Conservation (phyloP, 2,888 invertebrate genomes). For the Ariolimax columbianus region DNA sequence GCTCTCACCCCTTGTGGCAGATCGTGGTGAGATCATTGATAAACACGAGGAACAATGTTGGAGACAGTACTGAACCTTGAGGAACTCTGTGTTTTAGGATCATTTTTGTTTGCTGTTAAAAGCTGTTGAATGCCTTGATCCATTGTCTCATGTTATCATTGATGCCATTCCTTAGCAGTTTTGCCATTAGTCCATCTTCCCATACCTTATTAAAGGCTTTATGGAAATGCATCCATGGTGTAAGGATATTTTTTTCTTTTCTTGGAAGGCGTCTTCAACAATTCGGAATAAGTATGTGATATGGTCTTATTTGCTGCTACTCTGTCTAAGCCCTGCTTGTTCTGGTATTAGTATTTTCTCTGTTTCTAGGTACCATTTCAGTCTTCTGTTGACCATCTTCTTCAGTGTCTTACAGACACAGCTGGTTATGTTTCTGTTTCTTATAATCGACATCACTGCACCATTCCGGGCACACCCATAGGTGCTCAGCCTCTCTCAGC, state of each 20-base stretch:
- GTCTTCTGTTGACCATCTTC: slow-evolving; percentile 10
- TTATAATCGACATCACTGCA: no score
- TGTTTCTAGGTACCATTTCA: slow-evolving; percentile 7
- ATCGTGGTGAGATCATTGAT: slow-evolving; percentile 37
- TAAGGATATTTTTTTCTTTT: slow-evolving; percentile 15
- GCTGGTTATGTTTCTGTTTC: background rate
- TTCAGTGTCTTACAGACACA: background rate
- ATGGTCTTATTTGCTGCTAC: slow-evolving; percentile 21
- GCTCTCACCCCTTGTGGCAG: slow-evolving; percentile 37
- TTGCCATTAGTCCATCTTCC: slow-evolving; percentile 30
- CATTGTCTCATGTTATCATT: background rate
- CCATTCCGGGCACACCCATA: no score
- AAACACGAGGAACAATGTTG: slow-evolving; percentile 41
- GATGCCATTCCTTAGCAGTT: slow-evolving; percentile 15
- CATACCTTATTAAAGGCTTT: slow-evolving; percentile 28
- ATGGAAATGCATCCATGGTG: background rate
- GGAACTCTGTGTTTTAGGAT: slow-evolving; percentile 38
- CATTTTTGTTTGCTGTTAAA: background rate
- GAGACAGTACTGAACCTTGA: slow-evolving; percentile 38
- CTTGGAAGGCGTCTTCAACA: slow-evolving; percentile 6
- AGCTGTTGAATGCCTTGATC: slow-evolving; percentile 18
- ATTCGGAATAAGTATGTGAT: slow-evolving; percentile 8
- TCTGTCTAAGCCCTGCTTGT: slow-evolving; percentile 24
- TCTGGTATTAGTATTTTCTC: background rate
- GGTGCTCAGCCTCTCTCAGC: no score